Conservation (phyloP, 2,113 vertebrate species). For the Phaethon lepturus region DNA sequence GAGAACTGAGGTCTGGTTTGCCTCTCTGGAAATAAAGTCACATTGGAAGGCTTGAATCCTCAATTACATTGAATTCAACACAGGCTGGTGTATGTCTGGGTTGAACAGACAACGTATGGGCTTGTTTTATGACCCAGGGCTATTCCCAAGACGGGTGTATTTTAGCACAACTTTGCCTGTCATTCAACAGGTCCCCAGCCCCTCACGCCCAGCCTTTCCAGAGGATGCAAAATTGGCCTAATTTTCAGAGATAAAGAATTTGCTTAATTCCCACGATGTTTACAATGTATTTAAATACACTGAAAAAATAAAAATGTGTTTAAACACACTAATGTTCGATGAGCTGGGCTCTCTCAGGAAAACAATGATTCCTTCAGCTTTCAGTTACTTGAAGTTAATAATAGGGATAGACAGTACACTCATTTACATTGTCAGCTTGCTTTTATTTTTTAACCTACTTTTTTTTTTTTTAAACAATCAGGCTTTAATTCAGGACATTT, state of each 20-base stretch:
- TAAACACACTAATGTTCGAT: neutral
- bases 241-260: neutral
- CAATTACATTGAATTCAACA: neutral
- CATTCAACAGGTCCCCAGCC: neutral
- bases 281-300: neutral
- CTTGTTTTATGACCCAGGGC: neutral
- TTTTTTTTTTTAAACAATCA: neutral
- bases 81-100: neutral
- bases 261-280: neutral
- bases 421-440: constrained; percentile 19
- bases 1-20: neutral
- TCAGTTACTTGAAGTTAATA: neutral
- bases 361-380: neutral
- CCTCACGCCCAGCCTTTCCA: neutral
- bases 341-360: neutral
- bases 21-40: neutral
- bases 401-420: neutral
- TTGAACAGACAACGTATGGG: neutral
- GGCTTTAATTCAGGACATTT: constrained; percentile 61
- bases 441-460: constrained; percentile 30
- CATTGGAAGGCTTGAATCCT: neutral
- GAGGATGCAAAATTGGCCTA: neutral
- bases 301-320: neutral
- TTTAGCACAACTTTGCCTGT: neutral
- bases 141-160: neutral